These are phyloP conservation scores for Oenanthe melanoleuca DNA, from an alignment of 2,113 vertebrate species.

Conservation along the genomic window DNA sequence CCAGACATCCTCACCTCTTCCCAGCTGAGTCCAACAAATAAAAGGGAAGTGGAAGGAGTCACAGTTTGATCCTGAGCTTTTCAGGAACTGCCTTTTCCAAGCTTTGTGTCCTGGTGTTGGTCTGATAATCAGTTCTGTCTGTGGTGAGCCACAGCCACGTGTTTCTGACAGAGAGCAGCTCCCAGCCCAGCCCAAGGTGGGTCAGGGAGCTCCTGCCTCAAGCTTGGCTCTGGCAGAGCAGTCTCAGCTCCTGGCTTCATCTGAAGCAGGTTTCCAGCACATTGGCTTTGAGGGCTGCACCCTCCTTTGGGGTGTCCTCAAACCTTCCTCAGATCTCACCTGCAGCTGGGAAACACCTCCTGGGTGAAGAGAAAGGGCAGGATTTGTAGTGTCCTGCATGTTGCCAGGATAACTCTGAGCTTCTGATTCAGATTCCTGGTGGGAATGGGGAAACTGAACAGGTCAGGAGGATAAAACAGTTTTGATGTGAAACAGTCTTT, in stretches of 20 bases:
- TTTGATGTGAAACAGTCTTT: not conserved
- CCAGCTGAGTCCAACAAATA: not conserved
- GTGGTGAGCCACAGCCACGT: not conserved
- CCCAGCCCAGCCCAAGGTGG: not conserved
- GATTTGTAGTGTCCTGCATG: not conserved
- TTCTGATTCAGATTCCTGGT: not conserved
- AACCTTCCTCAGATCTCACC: not conserved
- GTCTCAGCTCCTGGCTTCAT: not conserved
- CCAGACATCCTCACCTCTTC: not conserved
- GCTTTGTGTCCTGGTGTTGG: fast-evolving
- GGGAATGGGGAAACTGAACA: not conserved
- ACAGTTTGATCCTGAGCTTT: not conserved
- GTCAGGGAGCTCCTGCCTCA: not conserved
- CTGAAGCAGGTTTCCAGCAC: not conserved
- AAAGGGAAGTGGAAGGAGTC: not conserved
- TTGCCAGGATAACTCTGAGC: not conserved
- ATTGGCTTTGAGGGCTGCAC: not conserved
- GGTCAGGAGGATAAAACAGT: not conserved
- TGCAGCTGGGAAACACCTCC: not conserved
- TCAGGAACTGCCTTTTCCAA: not conserved
- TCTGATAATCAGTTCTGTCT: not conserved
- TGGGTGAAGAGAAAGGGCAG: not conserved
- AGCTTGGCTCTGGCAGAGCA: not conserved
- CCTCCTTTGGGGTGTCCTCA: not conserved
- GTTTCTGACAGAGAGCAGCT: not conserved